These are phyloP conservation scores for Diplolepis rosae DNA, from an alignment of 2,888 invertebrate genomes.

Conservation along the genomic window DNA sequence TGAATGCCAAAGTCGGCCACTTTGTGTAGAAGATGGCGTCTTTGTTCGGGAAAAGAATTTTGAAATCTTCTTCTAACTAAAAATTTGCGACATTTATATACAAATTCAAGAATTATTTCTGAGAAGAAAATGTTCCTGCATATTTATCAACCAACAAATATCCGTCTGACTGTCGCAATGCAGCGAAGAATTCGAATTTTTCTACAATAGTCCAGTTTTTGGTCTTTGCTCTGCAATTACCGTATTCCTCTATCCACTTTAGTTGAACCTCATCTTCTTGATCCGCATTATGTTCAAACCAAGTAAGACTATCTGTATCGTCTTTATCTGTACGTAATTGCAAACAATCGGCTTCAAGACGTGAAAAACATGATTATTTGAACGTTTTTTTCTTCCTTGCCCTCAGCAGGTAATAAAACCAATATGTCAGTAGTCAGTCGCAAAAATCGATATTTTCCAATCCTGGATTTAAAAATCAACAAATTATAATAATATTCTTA, in stretches of 20 bases:
- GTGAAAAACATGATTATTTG: neutral
- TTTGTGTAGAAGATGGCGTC: neutral
- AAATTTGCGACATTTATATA: neutral
- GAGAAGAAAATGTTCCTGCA: too few relatives aligned
- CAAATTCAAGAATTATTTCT: too few relatives aligned
- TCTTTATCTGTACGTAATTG: neutral
- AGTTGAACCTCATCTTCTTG: neutral
- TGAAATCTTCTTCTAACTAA: neutral
- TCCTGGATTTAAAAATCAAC: constrained; percentile 14
- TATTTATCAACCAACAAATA: neutral
- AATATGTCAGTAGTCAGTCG: neutral
- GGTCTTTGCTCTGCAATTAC: neutral
- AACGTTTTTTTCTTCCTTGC: neutral
- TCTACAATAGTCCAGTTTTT: neutral
- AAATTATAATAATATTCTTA: too few relatives aligned
- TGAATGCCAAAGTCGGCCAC: neutral
- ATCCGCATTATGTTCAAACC: neutral
- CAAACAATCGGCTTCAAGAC: neutral
- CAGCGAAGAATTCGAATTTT: constrained; percentile 2
- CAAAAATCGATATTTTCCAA: neutral
- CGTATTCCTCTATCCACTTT: neutral
- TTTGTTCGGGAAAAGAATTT: constrained; percentile 2
- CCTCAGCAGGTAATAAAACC: neutral
- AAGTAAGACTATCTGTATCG: neutral
- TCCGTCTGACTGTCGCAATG: neutral